phyloP scores from a whole-genome alignment of 2,888 invertebrate genomes.

The Zaprionus bogoriensis region DNA sequence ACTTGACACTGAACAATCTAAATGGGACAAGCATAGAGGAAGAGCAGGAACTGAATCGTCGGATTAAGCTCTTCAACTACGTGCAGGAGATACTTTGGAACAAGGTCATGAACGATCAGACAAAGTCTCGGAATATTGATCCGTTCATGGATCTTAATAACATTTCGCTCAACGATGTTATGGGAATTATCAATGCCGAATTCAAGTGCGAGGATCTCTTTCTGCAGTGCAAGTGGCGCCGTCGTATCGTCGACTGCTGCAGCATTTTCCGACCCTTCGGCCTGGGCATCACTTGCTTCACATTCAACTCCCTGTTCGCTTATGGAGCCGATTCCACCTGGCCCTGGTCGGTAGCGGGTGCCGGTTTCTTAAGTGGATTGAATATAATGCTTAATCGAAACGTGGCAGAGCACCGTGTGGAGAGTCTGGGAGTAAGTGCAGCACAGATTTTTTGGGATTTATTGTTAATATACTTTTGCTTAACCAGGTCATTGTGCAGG shows the following conservation, averaged over 20 bases:
- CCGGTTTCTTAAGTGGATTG: conserved; percentile 57
- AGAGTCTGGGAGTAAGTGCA: conserved; percentile 51
- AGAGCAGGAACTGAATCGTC: background rate
- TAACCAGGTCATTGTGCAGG: conserved; percentile 61
- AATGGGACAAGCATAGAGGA: background rate
- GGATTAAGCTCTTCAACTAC: conserved; percentile 32
- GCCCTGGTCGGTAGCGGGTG: conserved; percentile 67
- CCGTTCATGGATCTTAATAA: conserved; percentile 23
- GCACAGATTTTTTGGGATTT: background rate
- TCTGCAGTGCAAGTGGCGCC: conserved; percentile 61
- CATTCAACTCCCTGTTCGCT: conserved; percentile 56
- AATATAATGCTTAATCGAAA: conserved; percentile 49
- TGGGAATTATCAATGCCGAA: conserved; percentile 15
- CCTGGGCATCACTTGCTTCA: conserved; percentile 38
- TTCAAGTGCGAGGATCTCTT: conserved; percentile 57
- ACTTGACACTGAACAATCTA: background rate
- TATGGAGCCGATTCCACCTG: conserved; percentile 46
- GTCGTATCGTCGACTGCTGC: conserved; percentile 57
- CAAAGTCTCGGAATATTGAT: no score
- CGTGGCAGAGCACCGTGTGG: conserved; percentile 6
- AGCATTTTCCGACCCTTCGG: conserved; percentile 39
- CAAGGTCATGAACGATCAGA: background rate
- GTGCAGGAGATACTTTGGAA: conserved; percentile 35
- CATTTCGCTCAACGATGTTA: conserved; percentile 1
- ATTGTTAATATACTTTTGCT: background rate